Base-by-base conservation (phyloP, 2,888 invertebrate genomes). In the Apeira syringaria region DNA sequence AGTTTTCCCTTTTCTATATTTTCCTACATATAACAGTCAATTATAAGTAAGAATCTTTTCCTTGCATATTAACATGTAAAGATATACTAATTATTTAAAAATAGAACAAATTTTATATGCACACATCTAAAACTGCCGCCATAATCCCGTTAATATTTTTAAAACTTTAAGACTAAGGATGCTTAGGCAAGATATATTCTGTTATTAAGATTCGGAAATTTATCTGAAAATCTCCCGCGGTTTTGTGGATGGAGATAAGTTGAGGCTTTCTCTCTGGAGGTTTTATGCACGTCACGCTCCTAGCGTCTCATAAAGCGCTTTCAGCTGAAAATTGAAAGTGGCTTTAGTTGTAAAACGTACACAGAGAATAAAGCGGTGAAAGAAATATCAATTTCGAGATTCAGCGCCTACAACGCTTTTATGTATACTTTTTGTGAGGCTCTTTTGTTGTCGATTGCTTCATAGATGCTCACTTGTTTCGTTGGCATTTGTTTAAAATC, bases 241-340 rank as follows among this genome's bases (percentile, higher is more conserved):
- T 53, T 68, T 61, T 57, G 56, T 64, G 69, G 72, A 73, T 71
- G 64, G 68, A 77, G 72, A 76, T 72, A 76, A 76, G 74, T 73
- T 61, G 68, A 70, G 68, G 68, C 66, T 66, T 61, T 65, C 61
- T 64, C 67, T 67, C 64, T 46, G 31, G 68, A 69, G 73, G 62
- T 72, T 74, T 74, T 74, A 86, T 80, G 77, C 82, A 54, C 67
- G 79, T 81, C 87, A 87, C 88, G 87, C 71, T 68, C 63, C 56
- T 59, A 65, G 61, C 66, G 61, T 68, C 68, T 75, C 71, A 76
- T 86, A 86, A 84, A 85, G 80, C 79, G 84, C 80, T 80, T 77
- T 76, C 72, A 59, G 75, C 68, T 76, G 79, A 72, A 86, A 86
- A 87, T 86, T 86, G 86, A 87, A 87, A 87, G 87, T 84, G 84